These are phyloP conservation scores for Pseudocheirus occidentalis DNA, from an alignment of 2,797 vertebrate species.

Conservation along the genomic window DNA sequence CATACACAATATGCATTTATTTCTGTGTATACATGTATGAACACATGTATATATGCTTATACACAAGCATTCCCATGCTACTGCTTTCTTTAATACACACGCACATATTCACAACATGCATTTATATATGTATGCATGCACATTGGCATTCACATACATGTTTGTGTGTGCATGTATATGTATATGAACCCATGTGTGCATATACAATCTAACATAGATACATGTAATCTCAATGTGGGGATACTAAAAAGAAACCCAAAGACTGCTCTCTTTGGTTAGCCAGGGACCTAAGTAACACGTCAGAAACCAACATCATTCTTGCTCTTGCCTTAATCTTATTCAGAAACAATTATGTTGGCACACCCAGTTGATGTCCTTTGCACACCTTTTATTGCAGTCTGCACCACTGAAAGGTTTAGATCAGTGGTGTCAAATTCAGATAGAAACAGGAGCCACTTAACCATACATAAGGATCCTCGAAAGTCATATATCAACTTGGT, in stretches of 20 bases:
- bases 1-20: background rate
- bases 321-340: background rate
- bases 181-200: no score
- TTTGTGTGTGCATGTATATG: background rate
- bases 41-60: background rate
- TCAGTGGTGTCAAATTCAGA: background rate
- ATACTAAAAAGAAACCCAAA: background rate
- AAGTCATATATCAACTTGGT: background rate
- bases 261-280: background rate
- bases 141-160: background rate
- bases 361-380: background rate
- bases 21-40: background rate
- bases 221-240: background rate
- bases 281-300: background rate
- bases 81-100: background rate
- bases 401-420: background rate
- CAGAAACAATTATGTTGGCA: background rate
- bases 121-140: background rate
- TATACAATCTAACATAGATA: background rate
- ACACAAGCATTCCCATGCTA: no score
- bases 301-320: background rate
- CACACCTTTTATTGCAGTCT: background rate
- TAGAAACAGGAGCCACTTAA: background rate
- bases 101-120: background rate
- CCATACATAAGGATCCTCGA: background rate